Evolutionary conservation across 1,140 invertebrate genomes (phyloP), one percentile per base, ranked within the genome.

Genomic region (Coenobita brevimanus): DNA sequence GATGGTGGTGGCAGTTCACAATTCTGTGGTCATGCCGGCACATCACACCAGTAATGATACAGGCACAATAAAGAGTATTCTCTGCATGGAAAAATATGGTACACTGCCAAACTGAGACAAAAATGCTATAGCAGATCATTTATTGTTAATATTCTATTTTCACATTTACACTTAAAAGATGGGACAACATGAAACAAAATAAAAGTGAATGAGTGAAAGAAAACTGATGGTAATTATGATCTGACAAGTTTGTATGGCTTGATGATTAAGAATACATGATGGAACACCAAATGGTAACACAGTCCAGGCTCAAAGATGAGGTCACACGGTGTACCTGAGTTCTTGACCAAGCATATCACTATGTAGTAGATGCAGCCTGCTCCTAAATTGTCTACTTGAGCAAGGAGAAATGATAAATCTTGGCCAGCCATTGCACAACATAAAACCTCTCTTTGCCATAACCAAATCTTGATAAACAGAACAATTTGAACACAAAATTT

Each of bases 111-210:
- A 21, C 67, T 33, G 69, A 27, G 60, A 79, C 62, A 86, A 79
- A 60, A 62, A 86, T 75, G 54, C 85, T 78, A 81, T 81, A 88
- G 85, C 85, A 88, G 85, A 88, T 88, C 85, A 88, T 88, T 88
- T 88, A 88, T 88, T 88, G 85, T 88, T 88, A 88, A 88, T 88
- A 88, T 88, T 81, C 76, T 88, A 88, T 88, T 81, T 88, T 78
- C 85, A 88, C 85, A 88, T 88, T 71, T 88, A 88, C 85, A 88
- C 85, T 88, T 88, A 88, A 88, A 85, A 76, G 57, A 75, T 76
- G 62, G 78, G 73, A 88, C 64, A 79, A 73, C 79, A 86, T 86
- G 57, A 88, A 88, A 76, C 80, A 81, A 88, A 80, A 80, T 73
- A n/a, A 88, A 88, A 36, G 78, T 75, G 73, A 43, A 88, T 60